phyloP scores from a whole-genome alignment of 2,113 vertebrate species.

The Ciconia boyciana region DNA sequence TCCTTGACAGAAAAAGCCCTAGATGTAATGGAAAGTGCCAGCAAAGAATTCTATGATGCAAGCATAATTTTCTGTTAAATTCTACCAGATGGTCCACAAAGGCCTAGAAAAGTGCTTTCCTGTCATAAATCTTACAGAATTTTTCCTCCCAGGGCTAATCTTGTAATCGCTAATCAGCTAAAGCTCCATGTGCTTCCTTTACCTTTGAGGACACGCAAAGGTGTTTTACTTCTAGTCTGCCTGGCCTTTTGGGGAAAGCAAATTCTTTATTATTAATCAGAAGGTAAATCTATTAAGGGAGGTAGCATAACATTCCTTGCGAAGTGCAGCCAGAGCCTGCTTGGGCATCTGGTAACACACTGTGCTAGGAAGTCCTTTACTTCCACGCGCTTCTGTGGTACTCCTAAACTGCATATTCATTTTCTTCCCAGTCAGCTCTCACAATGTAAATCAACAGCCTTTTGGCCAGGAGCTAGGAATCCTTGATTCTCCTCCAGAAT shows the following conservation, averaged over 20 bases:
- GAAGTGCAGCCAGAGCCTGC: background rate
- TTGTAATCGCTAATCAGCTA: conserved; percentile 22
- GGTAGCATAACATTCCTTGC: background rate
- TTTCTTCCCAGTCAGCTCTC: background rate
- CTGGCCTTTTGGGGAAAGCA: background rate
- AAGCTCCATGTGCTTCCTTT: conserved; percentile 17
- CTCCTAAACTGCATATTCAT: background rate
- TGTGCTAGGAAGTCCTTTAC: background rate
- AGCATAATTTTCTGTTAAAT: conserved; percentile 27
- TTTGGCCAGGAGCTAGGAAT: background rate
- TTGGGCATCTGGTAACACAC: background rate
- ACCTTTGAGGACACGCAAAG: conserved; percentile 6
- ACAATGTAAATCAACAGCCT: background rate
- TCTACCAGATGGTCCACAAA: background rate
- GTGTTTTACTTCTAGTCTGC: background rate
- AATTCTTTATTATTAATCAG: conserved; percentile 12
- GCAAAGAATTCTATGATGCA: background rate
- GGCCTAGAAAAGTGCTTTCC: conserved; percentile 7
- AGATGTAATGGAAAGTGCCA: conserved; percentile 7
- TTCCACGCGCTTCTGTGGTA: background rate
- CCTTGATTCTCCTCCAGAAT: background rate
- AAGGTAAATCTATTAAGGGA: background rate
- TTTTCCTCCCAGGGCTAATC: conserved; percentile 7
- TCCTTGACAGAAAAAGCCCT: conserved; percentile 2
- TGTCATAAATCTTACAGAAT: conserved; percentile 15